Conservation (phyloP, 2,797 vertebrate genomes). For the Anguilla pacifica region DNA sequence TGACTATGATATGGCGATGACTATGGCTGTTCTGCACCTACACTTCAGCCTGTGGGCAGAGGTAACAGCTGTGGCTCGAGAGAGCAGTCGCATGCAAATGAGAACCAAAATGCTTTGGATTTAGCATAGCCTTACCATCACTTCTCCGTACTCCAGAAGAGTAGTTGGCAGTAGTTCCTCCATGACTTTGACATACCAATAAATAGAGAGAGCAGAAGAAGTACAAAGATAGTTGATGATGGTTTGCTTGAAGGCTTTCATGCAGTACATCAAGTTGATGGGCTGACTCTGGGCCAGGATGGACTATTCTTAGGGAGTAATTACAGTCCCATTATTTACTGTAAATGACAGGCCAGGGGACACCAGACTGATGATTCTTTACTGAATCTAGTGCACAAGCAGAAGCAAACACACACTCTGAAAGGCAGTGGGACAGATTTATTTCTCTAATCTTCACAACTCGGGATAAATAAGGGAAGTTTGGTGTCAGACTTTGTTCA, state of each 20-base stretch:
- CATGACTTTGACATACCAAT: no score
- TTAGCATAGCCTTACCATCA: no score
- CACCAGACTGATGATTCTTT: neutral
- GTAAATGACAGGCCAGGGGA: neutral
- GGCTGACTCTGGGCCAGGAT: neutral
- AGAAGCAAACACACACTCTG: neutral
- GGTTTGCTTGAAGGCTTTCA: neutral
- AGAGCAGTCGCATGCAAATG: no score
- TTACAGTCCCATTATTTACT: neutral
- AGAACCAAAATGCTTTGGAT: no score
- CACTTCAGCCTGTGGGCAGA: neutral
- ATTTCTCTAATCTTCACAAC: neutral
- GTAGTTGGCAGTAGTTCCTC: no score
- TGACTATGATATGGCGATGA: neutral
- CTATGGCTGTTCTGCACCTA: neutral
- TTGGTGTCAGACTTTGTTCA: neutral
- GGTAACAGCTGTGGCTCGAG: no score
- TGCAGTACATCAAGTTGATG: neutral
- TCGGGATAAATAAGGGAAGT: neutral
- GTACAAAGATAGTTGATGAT: no score
- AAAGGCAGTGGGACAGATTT: neutral
- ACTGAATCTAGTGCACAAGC: neutral
- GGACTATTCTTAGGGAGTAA: neutral
- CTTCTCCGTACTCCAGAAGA: no score
- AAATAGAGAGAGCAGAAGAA: no score